Evolutionary conservation across 2,113 vertebrate genomes (phyloP).

Genomic region (Podocnemis expansa): DNA sequence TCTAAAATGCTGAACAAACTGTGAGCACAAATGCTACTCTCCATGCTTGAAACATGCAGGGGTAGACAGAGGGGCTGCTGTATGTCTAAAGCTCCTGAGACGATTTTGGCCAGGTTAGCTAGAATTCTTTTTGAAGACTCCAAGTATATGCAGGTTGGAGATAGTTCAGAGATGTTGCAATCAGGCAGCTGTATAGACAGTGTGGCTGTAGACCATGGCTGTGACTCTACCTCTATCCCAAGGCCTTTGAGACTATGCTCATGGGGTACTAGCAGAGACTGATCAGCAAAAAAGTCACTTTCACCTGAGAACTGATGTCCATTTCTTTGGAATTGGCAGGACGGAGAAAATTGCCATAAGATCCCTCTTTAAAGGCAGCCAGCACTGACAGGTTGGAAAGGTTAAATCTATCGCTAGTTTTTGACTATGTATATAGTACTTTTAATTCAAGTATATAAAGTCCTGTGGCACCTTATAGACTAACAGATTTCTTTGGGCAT

Average conservation of each 20-base stretch:
- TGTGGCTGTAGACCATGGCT: neutral
- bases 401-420: neutral
- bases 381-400: neutral
- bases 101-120: neutral
- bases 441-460: too few species aligned
- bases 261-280: neutral
- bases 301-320: neutral
- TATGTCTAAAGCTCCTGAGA: neutral
- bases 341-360: neutral
- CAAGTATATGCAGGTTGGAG: neutral
- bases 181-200: neutral
- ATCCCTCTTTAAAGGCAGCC: neutral
- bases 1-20: neutral
- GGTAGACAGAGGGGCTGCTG: neutral
- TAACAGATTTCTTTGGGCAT: too few species aligned
- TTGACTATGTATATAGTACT: neutral
- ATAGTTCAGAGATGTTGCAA: rapidly evolving
- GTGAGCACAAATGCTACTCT: neutral
- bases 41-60: neutral
- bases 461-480: too few species aligned
- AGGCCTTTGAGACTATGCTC: neutral
- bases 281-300: neutral
- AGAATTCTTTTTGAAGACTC: neutral
- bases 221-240: neutral
- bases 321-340: neutral